Conservation (phyloP, 2,113 vertebrate genomes). For the Passer montanus region DNA sequence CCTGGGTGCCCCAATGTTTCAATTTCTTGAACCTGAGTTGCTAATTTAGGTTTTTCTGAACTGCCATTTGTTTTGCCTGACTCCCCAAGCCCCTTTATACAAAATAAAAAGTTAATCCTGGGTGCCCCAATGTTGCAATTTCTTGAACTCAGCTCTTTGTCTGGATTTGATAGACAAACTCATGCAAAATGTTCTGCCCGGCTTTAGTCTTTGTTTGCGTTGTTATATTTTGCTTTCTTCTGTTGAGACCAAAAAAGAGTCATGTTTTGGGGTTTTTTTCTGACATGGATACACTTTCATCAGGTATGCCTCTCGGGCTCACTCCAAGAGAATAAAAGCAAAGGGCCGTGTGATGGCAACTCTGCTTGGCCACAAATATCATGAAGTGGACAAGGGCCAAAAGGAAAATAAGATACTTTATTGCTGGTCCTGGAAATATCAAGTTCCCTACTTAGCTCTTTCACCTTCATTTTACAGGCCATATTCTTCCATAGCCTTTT, state of each 20-base stretch:
- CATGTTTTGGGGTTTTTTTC: not conserved
- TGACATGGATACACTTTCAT: not conserved
- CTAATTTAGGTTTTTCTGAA: not conserved
- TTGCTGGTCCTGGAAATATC: not conserved
- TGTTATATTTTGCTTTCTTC: not conserved
- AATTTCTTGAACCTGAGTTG: not conserved
- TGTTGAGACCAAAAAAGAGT: not conserved
- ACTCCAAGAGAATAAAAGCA: not conserved
- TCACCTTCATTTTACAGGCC: not conserved
- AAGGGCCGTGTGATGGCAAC: not conserved
- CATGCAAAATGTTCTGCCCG: not conserved
- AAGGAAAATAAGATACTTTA: not conserved
- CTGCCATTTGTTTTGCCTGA: not conserved
- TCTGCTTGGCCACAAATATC: not conserved
- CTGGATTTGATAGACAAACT: not conserved
- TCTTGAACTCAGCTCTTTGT: not conserved
- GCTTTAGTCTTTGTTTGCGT: not conserved
- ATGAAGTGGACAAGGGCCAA: not conserved
- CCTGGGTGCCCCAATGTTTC: accelerated
- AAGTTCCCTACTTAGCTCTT: not conserved
- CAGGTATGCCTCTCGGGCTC: accelerated
- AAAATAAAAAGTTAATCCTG: not conserved
- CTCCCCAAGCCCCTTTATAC: not conserved
- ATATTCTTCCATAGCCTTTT: not conserved
- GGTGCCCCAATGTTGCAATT: accelerated